Evolutionary conservation across 2,888 invertebrate species (phyloP).

Genomic region (Ariolimax columbianus): DNA sequence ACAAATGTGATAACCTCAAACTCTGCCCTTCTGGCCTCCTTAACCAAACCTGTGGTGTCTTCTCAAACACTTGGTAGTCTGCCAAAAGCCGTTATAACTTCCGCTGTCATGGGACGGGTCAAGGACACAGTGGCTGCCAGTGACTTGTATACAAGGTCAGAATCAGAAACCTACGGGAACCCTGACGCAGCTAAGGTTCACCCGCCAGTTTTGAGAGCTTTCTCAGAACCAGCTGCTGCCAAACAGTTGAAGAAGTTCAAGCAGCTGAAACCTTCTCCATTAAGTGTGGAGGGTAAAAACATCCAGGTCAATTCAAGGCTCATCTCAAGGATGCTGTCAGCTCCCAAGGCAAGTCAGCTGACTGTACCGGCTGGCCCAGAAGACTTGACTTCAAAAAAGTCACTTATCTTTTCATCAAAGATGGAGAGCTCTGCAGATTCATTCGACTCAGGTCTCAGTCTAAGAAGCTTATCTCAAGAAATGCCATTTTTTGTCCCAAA

Average conservation of each 20-base stretch:
- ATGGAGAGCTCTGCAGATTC: slow-evolving; percentile 38
- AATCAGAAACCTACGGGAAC: slow-evolving; percentile 36
- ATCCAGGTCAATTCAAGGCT: not conserved
- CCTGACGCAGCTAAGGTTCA: slow-evolving; percentile 23
- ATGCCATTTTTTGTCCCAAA: slow-evolving; percentile 39
- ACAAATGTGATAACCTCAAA: slow-evolving; percentile 25
- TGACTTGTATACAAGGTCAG: slow-evolving; percentile 18
- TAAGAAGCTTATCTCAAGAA: slow-evolving; percentile 55
- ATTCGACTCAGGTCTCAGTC: slow-evolving; percentile 43
- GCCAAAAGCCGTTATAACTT: slow-evolving; percentile 51
- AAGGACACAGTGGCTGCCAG: slow-evolving; percentile 10
- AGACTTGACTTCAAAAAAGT: slow-evolving; percentile 14
- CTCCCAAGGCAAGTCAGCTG: slow-evolving; percentile 18
- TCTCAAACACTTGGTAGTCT: slow-evolving; percentile 47
- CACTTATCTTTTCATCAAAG: slow-evolving; percentile 11
- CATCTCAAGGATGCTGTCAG: slow-evolving; percentile 29
- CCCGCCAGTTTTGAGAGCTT: slow-evolving; percentile 52
- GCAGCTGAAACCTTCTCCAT: slow-evolving; percentile 38
- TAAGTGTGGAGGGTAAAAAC: slow-evolving; percentile 42
- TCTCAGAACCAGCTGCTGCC: slow-evolving; percentile 52
- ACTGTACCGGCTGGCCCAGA: slow-evolving; percentile 17
- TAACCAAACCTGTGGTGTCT: slow-evolving; percentile 46
- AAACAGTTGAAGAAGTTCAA: slow-evolving; percentile 34
- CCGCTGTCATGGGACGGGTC: slow-evolving; percentile 45
- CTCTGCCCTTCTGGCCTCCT: slow-evolving; percentile 47